Conservation (phyloP, 2,797 vertebrate genomes). For the Anguilla pacifica region DNA sequence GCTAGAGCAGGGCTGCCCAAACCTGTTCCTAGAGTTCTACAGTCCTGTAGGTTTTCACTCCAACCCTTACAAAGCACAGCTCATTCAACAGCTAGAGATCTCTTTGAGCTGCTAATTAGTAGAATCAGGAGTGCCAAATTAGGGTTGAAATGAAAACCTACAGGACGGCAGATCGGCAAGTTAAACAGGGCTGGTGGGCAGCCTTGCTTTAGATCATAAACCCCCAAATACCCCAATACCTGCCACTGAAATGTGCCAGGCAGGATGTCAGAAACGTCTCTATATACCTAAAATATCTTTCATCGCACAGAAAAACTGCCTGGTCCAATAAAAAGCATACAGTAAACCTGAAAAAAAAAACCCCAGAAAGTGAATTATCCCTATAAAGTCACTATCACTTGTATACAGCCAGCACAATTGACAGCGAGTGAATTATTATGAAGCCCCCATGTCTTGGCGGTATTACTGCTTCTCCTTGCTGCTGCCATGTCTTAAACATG, state of each 20-base stretch:
- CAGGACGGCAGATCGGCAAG: too few relatives aligned
- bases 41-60: too few relatives aligned
- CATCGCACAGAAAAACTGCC: background rate
- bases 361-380: background rate
- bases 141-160: too few relatives aligned
- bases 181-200: too few relatives aligned
- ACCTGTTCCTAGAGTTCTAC: too few relatives aligned
- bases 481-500: background rate
- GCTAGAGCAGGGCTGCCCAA: too few relatives aligned
- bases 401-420: background rate
- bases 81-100: too few relatives aligned
- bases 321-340: background rate
- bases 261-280: background rate
- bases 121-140: too few relatives aligned
- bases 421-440: background rate
- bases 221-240: too few relatives aligned
- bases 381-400: background rate
- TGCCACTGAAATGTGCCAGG: background rate
- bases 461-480: background rate
- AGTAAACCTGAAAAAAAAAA: background rate
- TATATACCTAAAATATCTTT: background rate
- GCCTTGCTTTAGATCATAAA: background rate
- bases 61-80: too few relatives aligned
- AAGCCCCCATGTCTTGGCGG: background rate
- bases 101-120: too few relatives aligned